Evolutionary conservation across 1,140 invertebrate genomes (phyloP).

Genomic region (Radopholus similis): DNA sequence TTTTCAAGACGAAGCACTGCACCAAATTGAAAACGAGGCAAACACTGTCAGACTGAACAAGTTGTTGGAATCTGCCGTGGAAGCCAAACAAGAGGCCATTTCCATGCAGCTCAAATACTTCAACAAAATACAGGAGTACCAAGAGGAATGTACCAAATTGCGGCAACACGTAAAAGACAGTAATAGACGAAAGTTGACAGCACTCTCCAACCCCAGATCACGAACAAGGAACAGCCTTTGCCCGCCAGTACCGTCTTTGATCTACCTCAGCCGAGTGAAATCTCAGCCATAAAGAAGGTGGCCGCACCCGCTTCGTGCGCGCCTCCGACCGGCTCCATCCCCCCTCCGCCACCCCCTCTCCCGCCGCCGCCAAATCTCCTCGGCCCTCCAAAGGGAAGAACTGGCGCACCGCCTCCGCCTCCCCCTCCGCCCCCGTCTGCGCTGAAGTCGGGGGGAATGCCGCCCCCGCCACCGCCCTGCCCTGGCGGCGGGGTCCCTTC

Average conservation of each 20-base stretch:
- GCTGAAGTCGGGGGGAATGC: too few species aligned
- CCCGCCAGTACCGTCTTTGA: constrained; percentile 23
- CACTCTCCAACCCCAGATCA: constrained; percentile 27
- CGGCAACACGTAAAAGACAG: constrained; percentile 26
- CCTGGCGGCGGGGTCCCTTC: constrained; percentile 17
- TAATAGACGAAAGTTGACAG: constrained; percentile 9
- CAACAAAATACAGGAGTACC: constrained; percentile 33
- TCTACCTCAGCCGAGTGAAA: constrained; percentile 22
- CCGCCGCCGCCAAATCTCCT: constrained; percentile 32
- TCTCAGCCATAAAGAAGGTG: constrained; percentile 2
- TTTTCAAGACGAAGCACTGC: constrained; percentile 21
- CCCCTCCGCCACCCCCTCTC: constrained; percentile 27
- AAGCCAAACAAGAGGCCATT: constrained; percentile 31
- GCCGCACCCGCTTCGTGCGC: background rate
- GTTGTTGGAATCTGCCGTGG: constrained; percentile 17
- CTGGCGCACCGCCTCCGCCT: background rate
- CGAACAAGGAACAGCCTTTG: background rate
- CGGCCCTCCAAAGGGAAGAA: background rate
- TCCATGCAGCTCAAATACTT: constrained; percentile 27
- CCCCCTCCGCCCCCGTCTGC: constrained; percentile 17
- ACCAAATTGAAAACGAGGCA: constrained; percentile 29
- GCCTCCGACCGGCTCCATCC: background rate
- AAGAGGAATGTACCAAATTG: constrained; percentile 20
- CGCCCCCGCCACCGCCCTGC: too few species aligned
- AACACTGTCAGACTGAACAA: constrained; percentile 11